Evolutionary conservation across 2,113 vertebrate species (phyloP).

Genomic region (Illadopsis cleaveri): DNA sequence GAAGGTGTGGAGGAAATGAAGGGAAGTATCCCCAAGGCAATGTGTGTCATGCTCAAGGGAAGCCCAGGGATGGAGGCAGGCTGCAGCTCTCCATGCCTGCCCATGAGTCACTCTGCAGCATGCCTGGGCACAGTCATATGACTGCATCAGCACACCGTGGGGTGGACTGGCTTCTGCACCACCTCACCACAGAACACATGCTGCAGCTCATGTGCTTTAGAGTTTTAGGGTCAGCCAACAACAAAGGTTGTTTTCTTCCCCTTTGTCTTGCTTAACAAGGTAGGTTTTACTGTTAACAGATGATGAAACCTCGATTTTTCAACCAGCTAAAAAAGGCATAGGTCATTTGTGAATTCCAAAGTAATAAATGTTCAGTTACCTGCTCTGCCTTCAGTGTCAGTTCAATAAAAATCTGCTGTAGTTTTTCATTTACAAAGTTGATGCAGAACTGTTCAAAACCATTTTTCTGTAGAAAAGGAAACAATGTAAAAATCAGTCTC

Average conservation of each 20-base stretch:
- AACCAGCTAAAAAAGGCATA: background rate
- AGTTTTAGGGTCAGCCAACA: background rate
- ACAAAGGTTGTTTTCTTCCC: background rate
- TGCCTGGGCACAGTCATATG: slow-evolving; percentile 24
- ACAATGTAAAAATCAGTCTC: background rate
- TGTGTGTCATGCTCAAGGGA: background rate
- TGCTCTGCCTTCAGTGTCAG: slow-evolving; percentile 97
- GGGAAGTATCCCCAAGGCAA: background rate
- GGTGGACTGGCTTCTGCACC: background rate
- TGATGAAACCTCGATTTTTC: background rate
- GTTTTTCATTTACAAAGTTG: slow-evolving; percentile 98
- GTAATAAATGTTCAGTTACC: slow-evolving; percentile 72
- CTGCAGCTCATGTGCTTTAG: background rate
- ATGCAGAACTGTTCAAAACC: slow-evolving; percentile 99
- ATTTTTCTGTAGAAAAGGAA: slow-evolving; percentile 87
- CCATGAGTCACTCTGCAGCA: slow-evolving; percentile 51
- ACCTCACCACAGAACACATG: background rate
- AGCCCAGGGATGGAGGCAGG: background rate
- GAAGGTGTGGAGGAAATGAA: background rate
- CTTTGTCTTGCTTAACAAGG: background rate
- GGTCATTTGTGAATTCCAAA: background rate
- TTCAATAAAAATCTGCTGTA: slow-evolving; percentile 99
- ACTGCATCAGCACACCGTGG: background rate
- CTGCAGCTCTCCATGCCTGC: slow-evolving; percentile 17
- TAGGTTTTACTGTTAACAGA: slow-evolving; percentile 17